These are phyloP conservation scores for Phocoena phocoena DNA, from an alignment of 2,113 vertebrate species.

Conservation along the genomic window DNA sequence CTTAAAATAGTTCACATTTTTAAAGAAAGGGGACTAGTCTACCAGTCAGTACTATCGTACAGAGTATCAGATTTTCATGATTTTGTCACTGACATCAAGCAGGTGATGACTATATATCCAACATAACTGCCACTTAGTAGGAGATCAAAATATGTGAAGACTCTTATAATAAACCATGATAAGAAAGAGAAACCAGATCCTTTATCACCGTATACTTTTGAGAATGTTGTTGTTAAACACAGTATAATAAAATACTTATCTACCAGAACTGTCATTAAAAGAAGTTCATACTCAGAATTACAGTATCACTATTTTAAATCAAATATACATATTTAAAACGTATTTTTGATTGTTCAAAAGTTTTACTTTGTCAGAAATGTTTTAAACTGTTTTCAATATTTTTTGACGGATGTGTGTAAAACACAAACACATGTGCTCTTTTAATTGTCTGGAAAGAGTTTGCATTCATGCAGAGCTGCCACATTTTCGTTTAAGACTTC, in stretches of 20 bases:
- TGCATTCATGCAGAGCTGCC: background rate
- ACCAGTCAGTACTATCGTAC: background rate
- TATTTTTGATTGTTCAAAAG: conserved; percentile 12
- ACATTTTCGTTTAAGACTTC: conserved; percentile 1
- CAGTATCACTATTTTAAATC: background rate
- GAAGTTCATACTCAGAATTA: background rate
- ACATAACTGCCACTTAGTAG: background rate
- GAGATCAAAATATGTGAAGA: background rate
- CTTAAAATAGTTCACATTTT: background rate
- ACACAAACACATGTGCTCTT: background rate
- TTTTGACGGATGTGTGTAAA: background rate
- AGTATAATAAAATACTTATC: background rate
- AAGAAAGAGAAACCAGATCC: background rate
- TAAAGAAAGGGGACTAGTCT: background rate
- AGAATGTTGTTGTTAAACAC: background rate
- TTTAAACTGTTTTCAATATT: background rate
- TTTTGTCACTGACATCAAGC: background rate
- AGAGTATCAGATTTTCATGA: background rate
- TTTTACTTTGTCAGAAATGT: conserved; percentile 24
- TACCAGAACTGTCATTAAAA: background rate
- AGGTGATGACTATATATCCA: background rate
- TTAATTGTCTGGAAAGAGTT: background rate
- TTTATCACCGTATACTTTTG: background rate
- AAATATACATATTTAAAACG: background rate
- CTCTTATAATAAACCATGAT: background rate